A percentile compares a stretch with the other conserved stretches of the same genome.
These are phyloP conservation scores for Antedon mediterranea DNA, from an alignment of 53 echinoderm and acorn worm species.

Conservation along the genomic window DNA sequence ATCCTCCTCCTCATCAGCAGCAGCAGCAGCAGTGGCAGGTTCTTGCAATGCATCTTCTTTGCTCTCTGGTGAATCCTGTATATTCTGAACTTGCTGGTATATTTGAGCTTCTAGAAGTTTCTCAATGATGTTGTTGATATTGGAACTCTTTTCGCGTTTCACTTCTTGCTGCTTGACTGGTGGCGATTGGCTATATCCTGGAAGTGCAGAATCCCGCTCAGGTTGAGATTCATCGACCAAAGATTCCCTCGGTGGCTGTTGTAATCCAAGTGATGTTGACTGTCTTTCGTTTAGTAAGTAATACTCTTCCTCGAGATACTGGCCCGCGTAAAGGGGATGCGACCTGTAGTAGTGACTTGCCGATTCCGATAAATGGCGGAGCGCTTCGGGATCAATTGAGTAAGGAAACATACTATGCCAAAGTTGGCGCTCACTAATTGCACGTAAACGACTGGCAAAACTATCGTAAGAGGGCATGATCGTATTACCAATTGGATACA, in stretches of 20 bases:
- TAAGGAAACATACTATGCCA: background rate
- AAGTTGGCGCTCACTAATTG: conserved; percentile 88
- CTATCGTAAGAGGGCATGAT: conserved; percentile 66
- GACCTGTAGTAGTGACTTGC: background rate
- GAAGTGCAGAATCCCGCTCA: background rate
- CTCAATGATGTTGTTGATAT: background rate
- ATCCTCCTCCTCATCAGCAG: too few species aligned
- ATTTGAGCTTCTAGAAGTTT: background rate
- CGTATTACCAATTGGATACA: conserved; percentile 39
- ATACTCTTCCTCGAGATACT: background rate
- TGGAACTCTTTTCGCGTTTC: background rate
- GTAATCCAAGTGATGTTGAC: background rate
- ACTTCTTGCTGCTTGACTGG: background rate
- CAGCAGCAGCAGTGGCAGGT: background rate
- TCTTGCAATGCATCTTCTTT: background rate
- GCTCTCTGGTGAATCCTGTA: background rate
- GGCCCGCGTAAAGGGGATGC: background rate
- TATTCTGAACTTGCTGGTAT: background rate
- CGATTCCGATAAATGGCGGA: background rate
- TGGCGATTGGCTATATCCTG: background rate
- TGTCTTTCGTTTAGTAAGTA: background rate
- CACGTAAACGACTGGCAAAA: conserved; percentile 84
- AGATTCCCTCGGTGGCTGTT: background rate
- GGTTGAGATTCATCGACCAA: background rate
- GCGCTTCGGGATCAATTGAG: background rate